phyloP scores from a whole-genome alignment of 2,113 vertebrate species.

The Hemibagrus wyckioides region DNA sequence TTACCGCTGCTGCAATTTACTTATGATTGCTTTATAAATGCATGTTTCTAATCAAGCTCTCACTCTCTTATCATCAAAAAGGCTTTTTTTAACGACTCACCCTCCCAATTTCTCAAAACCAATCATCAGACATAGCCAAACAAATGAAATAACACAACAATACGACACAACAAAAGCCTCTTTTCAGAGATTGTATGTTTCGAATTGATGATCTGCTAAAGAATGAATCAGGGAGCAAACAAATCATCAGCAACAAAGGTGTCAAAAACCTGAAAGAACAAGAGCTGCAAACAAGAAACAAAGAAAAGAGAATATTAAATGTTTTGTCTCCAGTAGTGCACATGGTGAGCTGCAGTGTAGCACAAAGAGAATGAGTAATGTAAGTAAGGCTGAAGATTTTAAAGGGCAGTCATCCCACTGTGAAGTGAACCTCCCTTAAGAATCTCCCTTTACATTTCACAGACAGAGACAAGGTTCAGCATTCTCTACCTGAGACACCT shows the following conservation, averaged over 20 bases:
- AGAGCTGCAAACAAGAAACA: neutral
- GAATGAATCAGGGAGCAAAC: neutral
- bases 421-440: conserved; percentile 10
- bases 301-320: neutral
- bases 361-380: conserved; percentile 39
- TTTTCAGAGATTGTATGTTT: neutral
- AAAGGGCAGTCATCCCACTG: conserved; percentile 14
- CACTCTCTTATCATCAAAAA: neutral
- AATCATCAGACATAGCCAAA: neutral
- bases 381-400: conserved; percentile 18
- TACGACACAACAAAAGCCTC: neutral
- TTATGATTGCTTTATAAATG: neutral
- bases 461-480: conserved; percentile 16
- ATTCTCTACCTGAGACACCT: conserved; percentile 21
- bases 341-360: neutral
- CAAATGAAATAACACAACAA: neutral
- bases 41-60: neutral
- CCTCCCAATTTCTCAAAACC: neutral
- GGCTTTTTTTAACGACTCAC: neutral
- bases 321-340: conserved; percentile 22
- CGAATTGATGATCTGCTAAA: neutral
- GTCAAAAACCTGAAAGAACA: neutral
- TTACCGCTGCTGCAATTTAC: conserved; percentile 19
- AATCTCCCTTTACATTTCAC: conserved; percentile 34
- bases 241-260: neutral